Conservation (phyloP, 2,113 vertebrate genomes). For the Clarias gariepinus region DNA sequence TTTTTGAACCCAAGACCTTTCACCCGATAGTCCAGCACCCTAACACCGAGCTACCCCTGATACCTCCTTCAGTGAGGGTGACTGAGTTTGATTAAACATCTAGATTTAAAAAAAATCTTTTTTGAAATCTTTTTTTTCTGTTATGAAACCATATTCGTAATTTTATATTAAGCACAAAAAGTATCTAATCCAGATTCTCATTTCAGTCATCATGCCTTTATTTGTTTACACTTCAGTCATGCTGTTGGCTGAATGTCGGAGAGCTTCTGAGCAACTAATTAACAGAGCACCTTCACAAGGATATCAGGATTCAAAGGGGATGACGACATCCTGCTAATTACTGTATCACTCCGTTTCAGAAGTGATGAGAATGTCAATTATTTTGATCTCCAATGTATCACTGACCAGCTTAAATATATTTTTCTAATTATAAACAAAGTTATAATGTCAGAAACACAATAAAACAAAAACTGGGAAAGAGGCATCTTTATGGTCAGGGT, state of each 20-base stretch:
- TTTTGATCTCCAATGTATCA: conserved; percentile 56
- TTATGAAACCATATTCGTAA: not conserved
- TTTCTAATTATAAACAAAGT: conserved; percentile 70
- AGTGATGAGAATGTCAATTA: conserved; percentile 75
- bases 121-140: no score
- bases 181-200: not conserved
- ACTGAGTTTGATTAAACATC: not conserved
- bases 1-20: no score
- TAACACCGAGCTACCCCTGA: no score
- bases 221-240: conserved; percentile 26
- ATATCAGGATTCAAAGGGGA: conserved; percentile 61
- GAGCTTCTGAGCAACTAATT: conserved; percentile 64
- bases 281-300: conserved; percentile 63
- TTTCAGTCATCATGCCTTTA: conserved; percentile 20
- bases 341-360: conserved; percentile 56
- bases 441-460: no score
- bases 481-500: no score
- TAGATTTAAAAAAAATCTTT: no score
- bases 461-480: no score
- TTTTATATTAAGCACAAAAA: not conserved
- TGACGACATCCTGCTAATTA: conserved; percentile 70
- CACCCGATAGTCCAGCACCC: no score
- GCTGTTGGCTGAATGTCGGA: conserved; percentile 56
- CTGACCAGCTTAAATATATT: not conserved
- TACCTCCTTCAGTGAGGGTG: no score